phyloP scores from a whole-genome alignment of 1,140 invertebrate genomes.

The Chrysoperla carnea region DNA sequence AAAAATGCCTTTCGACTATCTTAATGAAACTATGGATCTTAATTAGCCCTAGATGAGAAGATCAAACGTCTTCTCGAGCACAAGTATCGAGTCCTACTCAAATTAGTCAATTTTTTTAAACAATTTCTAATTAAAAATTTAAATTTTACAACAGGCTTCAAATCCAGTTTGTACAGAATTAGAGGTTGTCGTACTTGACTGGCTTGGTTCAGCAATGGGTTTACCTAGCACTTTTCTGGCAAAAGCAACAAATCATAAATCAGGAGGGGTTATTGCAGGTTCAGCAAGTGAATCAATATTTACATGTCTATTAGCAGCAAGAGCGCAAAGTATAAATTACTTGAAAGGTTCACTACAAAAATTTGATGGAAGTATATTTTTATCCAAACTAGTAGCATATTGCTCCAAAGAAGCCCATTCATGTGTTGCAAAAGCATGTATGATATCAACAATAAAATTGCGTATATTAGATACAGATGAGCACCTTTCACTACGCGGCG shows the following conservation, averaged over 20 bases:
- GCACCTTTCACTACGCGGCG: constrained; percentile 56
- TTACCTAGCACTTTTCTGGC: constrained; percentile 80
- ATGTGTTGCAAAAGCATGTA: constrained; percentile 91
- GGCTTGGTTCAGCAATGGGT: constrained; percentile 86
- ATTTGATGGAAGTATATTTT: constrained; percentile 71
- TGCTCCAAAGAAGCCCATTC: constrained; percentile 94
- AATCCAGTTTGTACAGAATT: constrained; percentile 93
- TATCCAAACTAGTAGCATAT: constrained; percentile 82
- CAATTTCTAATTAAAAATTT: too few relatives aligned
- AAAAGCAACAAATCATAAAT: constrained; percentile 45
- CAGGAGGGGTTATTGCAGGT: constrained; percentile 86
- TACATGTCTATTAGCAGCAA: constrained; percentile 73
- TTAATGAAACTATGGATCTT: too few relatives aligned
- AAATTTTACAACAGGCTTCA: constrained; percentile 43
- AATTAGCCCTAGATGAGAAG: too few relatives aligned
- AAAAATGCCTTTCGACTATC: too few relatives aligned
- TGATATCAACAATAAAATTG: constrained; percentile 78
- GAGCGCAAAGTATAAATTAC: constrained; percentile 67
- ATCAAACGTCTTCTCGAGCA: too few relatives aligned
- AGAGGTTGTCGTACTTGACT: constrained; percentile 94
- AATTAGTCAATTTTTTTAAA: too few relatives aligned
- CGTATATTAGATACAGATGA: constrained; percentile 76
- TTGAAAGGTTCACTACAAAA: constrained; percentile 48
- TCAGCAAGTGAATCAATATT: constrained; percentile 90
- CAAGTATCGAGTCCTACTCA: too few relatives aligned